A percentile compares a stretch with the other conserved stretches of the same genome.
These are phyloP conservation scores for Tuta absoluta DNA, from an alignment of 2,888 invertebrate species.

Conservation along the genomic window DNA sequence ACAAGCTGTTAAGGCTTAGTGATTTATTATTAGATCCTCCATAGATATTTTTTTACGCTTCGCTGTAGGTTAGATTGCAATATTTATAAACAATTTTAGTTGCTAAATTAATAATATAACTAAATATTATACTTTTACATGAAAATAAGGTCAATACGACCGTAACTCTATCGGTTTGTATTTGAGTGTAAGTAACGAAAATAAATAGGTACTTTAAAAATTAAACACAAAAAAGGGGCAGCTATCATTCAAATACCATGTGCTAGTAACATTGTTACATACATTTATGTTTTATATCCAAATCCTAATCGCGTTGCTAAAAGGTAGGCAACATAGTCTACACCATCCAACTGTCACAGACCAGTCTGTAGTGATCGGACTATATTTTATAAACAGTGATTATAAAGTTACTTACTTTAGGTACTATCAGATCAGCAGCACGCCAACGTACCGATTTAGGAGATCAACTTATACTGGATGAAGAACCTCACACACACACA, in stretches of 20 bases:
- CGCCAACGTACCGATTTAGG: too few relatives aligned
- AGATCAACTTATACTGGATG: too few relatives aligned
- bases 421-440: too few relatives aligned
- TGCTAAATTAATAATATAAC: constrained; percentile 52
- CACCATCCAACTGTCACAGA: background rate
- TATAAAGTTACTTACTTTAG: too few relatives aligned
- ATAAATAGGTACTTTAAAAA: constrained; percentile 50
- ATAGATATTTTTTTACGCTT: constrained; percentile 70
- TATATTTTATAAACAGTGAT: background rate
- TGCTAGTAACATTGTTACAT: constrained; percentile 13
- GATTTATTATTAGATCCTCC: constrained; percentile 72
- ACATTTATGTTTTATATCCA: too few relatives aligned
- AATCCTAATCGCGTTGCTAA: too few relatives aligned
- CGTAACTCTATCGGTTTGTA: constrained; percentile 52
- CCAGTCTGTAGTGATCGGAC: background rate
- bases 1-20: constrained; percentile 66
- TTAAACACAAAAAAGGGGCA: constrained; percentile 44
- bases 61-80: constrained; percentile 63
- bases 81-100: constrained; percentile 64
- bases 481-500: too few relatives aligned
- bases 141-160: constrained; percentile 38
- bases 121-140: constrained; percentile 44
- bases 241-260: constrained; percentile 46
- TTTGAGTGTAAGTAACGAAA: constrained; percentile 54
- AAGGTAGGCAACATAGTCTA: background rate